Conservation (phyloP, 2,888 invertebrate species). For the Drepanosiphum platanoidis region DNA sequence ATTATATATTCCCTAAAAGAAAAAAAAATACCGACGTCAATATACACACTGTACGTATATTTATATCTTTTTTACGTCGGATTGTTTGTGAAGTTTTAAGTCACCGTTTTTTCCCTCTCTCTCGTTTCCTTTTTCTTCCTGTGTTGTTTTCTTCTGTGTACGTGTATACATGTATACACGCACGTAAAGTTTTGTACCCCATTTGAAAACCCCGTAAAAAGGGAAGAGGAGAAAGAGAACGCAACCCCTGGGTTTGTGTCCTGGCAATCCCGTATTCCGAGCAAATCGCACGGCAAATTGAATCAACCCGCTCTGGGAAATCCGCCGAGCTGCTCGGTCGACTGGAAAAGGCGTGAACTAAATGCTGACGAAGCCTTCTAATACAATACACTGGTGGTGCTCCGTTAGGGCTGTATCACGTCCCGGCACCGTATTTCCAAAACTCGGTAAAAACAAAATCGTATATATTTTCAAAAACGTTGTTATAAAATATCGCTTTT, state of each 20-base stretch:
- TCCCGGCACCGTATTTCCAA: slow-evolving; percentile 44
- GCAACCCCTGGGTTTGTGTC: slow-evolving; percentile 52
- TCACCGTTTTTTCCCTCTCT: slow-evolving; percentile 33
- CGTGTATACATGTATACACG: neutral
- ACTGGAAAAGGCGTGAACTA: slow-evolving; percentile 62
- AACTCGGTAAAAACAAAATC: slow-evolving; percentile 33
- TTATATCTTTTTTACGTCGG: slow-evolving; percentile 11
- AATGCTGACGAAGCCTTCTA: slow-evolving; percentile 59
- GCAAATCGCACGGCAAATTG: slow-evolving; percentile 64
- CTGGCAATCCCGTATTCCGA: slow-evolving; percentile 63
- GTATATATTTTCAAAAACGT: too few relatives aligned
- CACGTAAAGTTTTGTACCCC: slow-evolving; percentile 38
- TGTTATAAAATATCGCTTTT: too few relatives aligned
- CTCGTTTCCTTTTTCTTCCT: slow-evolving; percentile 4
- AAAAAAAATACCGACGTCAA: neutral
- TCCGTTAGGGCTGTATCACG: neutral
- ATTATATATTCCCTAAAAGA: neutral
- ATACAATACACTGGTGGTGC: slow-evolving; percentile 33
- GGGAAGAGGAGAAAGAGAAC: slow-evolving; percentile 45
- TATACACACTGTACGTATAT: neutral
- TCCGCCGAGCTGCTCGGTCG: slow-evolving; percentile 59
- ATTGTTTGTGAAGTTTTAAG: slow-evolving; percentile 52
- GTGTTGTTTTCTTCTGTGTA: slow-evolving; percentile 25
- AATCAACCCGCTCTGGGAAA: slow-evolving; percentile 63
- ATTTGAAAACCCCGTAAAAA: slow-evolving; percentile 9